Evolutionary conservation across 2,888 invertebrate species (phyloP).

Genomic region (Tillus elongatus): DNA sequence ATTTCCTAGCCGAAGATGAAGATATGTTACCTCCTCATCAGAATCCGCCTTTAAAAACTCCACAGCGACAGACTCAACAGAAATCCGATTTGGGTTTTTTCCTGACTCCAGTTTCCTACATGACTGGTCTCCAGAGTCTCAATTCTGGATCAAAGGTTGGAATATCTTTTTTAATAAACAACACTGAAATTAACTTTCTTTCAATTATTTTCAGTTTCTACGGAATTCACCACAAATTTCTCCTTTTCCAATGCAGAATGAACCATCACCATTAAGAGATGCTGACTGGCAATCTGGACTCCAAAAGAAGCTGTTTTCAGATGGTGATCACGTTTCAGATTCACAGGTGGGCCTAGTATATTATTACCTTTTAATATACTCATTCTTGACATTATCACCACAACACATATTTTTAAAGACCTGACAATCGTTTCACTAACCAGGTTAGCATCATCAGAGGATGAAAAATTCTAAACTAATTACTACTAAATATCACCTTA

Average conservation of each 20-base stretch:
- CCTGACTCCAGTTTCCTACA: slow-evolving; percentile 43
- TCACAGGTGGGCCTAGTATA: slow-evolving; percentile 37
- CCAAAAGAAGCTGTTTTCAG: slow-evolving; percentile 41
- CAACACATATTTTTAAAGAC: too few species aligned
- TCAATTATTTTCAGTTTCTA: slow-evolving; percentile 20
- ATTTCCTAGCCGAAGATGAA: slow-evolving; percentile 29
- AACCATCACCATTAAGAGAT: slow-evolving; percentile 30
- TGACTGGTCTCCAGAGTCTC: slow-evolving; percentile 39
- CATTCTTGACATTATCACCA: too few species aligned
- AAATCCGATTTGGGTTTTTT: slow-evolving; percentile 35
- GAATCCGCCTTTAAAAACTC: slow-evolving; percentile 27
- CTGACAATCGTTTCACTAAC: too few species aligned
- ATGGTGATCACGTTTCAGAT: slow-evolving; percentile 28
- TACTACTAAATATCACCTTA: too few species aligned
- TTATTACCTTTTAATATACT: too few species aligned
- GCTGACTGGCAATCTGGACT: slow-evolving; percentile 23
- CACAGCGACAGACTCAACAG: slow-evolving; percentile 22
- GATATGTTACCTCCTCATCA: slow-evolving; percentile 33
- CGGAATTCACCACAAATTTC: slow-evolving; percentile 26
- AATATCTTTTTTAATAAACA: not conserved
- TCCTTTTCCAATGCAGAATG: slow-evolving; percentile 24
- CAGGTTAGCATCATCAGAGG: too few species aligned
- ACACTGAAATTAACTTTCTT: not conserved
- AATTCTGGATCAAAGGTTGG: slow-evolving; percentile 34
- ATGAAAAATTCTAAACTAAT: too few species aligned